phyloP scores from a whole-genome alignment of 2,888 invertebrate species.

The Athalia rosae region DNA sequence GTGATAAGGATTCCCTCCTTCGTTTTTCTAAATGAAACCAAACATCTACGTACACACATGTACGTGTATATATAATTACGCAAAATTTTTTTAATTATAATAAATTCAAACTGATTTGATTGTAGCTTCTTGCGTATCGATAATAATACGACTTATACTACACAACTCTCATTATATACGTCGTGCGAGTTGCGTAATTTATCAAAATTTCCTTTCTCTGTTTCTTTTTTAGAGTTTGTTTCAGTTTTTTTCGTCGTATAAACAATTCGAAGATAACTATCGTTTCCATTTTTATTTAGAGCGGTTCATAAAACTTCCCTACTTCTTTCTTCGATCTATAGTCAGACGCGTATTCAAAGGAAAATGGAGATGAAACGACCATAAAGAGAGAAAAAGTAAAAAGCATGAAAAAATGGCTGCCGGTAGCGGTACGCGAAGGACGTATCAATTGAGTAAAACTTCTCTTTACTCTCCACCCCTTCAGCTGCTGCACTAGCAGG shows the following conservation, averaged over 20 bases:
- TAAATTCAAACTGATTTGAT: too few relatives aligned
- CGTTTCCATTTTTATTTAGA: too few relatives aligned
- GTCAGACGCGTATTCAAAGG: background rate
- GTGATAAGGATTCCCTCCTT: background rate
- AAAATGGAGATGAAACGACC: background rate
- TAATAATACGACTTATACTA: too few relatives aligned
- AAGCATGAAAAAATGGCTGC: constrained; percentile 60
- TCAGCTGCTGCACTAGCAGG: background rate
- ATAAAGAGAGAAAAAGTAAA: background rate
- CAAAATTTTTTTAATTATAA: background rate
- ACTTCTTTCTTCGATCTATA: too few relatives aligned
- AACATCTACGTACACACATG: background rate
- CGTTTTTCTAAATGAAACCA: background rate
- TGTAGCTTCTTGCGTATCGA: too few relatives aligned
- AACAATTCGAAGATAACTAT: too few relatives aligned
- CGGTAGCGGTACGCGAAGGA: constrained; percentile 63
- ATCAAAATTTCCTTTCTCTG: too few relatives aligned
- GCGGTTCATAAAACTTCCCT: too few relatives aligned
- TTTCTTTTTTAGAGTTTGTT: too few relatives aligned
- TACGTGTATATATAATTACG: background rate
- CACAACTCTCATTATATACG: too few relatives aligned
- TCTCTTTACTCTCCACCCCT: constrained; percentile 67
- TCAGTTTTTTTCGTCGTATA: too few relatives aligned
- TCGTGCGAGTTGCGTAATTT: too few relatives aligned
- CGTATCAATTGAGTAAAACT: constrained; percentile 69